Conservation (phyloP, 2,888 invertebrate species). For the Calameuta filiformis region DNA sequence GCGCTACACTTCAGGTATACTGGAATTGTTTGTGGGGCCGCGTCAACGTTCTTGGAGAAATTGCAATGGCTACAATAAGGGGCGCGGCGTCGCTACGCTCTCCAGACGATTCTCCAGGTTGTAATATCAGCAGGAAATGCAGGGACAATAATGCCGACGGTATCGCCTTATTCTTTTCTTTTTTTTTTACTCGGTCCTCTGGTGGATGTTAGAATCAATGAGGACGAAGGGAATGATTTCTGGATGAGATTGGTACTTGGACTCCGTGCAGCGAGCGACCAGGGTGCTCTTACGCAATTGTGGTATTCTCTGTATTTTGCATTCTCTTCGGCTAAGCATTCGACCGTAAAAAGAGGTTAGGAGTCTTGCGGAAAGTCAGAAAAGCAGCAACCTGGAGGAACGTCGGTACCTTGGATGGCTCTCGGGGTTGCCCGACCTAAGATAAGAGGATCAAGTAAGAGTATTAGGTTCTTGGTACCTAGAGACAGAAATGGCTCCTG, state of each 20-base stretch:
- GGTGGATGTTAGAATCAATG: background rate
- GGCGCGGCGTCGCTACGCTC: background rate
- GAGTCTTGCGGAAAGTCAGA: background rate
- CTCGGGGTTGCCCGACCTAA: conserved; percentile 9
- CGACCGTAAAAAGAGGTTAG: background rate
- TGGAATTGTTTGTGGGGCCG: background rate
- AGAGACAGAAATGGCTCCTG: background rate
- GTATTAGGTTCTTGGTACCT: conserved; percentile 15
- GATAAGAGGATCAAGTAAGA: conserved; percentile 22
- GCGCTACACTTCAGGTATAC: background rate
- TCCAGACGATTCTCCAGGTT: background rate
- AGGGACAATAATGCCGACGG: background rate
- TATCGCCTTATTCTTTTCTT: background rate
- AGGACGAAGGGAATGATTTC: background rate
- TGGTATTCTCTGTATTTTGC: conserved; percentile 19
- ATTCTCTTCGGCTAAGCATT: background rate
- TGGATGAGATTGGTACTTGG: background rate
- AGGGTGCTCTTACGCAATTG: conserved; percentile 26
- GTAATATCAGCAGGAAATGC: too few relatives aligned
- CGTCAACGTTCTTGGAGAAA: background rate
- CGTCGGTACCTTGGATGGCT: background rate
- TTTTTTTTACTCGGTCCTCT: background rate
- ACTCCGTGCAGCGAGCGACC: background rate
- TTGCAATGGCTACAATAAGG: background rate
- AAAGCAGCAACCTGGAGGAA: background rate